Evolutionary conservation across 2,888 invertebrate genomes (phyloP).

Genomic region (Meandrusa payeni): DNA sequence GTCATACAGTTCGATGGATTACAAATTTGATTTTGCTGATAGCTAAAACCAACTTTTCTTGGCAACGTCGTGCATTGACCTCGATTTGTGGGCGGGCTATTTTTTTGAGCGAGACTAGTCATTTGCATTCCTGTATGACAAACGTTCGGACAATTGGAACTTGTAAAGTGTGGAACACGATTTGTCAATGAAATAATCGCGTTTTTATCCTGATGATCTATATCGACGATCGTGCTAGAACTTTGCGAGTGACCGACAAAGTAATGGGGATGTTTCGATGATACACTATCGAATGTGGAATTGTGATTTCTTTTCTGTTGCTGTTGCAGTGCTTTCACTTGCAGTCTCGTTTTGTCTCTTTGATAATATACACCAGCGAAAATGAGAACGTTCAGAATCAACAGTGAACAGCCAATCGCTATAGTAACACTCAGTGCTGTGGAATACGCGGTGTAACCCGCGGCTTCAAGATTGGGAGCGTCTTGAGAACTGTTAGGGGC

Average conservation of each 20-base stretch:
- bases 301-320: slow-evolving; percentile 84
- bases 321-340: slow-evolving; percentile 88
- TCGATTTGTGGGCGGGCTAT: slow-evolving; percentile 67
- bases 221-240: slow-evolving; percentile 91
- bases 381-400: slow-evolving; percentile 90
- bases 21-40: slow-evolving; percentile 70
- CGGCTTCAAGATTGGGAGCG: slow-evolving; percentile 89
- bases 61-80: slow-evolving; percentile 73
- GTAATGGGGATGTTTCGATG: slow-evolving; percentile 88
- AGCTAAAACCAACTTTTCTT: slow-evolving; percentile 72
- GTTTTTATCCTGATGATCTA: slow-evolving; percentile 87
- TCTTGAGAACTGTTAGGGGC: slow-evolving; percentile 84
- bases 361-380: slow-evolving; percentile 93
- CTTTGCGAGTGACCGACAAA: slow-evolving; percentile 89
- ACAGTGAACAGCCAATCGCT: slow-evolving; percentile 89
- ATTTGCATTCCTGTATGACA: slow-evolving; percentile 82
- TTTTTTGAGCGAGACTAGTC: slow-evolving; percentile 68
- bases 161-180: slow-evolving; percentile 71
- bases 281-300: slow-evolving; percentile 79
- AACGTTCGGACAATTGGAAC: slow-evolving; percentile 76
- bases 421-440: slow-evolving; percentile 89
- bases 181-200: slow-evolving; percentile 76
- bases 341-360: slow-evolving; percentile 87
- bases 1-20: slow-evolving; percentile 80
- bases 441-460: slow-evolving; percentile 87